Evolutionary conservation across 2,888 invertebrate species (phyloP), one percentile per base, ranked within the genome.

Genomic region (Tipula lateralis): DNA sequence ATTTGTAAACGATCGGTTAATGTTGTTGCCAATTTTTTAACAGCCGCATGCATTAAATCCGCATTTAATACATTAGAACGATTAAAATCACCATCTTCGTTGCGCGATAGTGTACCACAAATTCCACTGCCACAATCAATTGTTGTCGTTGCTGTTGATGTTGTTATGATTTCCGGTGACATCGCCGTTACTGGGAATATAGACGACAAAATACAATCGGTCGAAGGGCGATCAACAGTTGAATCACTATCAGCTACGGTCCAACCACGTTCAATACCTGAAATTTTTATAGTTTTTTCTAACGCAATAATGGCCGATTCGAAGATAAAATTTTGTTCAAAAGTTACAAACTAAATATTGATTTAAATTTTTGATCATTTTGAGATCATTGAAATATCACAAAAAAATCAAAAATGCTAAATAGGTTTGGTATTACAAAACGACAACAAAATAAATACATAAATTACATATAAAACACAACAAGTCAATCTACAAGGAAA

Each of bases 181-280:
- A 86, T 85, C 84, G 86, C n/a, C n/a, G n/a, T n/a, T n/a, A n/a
- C n/a, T n/a, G n/a, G n/a, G n/a, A n/a, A n/a, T n/a, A n/a, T n/a
- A n/a, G n/a, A n/a, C n/a, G n/a, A n/a, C n/a, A n/a, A n/a, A n/a
- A n/a, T 85, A 50, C 85, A 84, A 19, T 85, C 85, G 36, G 85
- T 84, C 19, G 86, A 86, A 32, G 85, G 39, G 81, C 83, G 85
- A 81, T 85, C 85, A 39, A 4, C 13, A 29, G 85, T 84, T 85
- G 86, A 85, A 84, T 86, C 85, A 50, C 85, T 86, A 84, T 87
- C 87, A 84, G 87, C 87, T 19, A 87, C 87, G 36, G 86, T 85
- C 87, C 87, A 87, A 85, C 86, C 86, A 85, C 87, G 85, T 85
- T 87, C 87, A 84, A 86, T 85, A 85, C 86, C 87, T 85, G 84